phyloP scores from a whole-genome alignment of 2,888 invertebrate genomes.

The Epistrophe grossulariae region DNA sequence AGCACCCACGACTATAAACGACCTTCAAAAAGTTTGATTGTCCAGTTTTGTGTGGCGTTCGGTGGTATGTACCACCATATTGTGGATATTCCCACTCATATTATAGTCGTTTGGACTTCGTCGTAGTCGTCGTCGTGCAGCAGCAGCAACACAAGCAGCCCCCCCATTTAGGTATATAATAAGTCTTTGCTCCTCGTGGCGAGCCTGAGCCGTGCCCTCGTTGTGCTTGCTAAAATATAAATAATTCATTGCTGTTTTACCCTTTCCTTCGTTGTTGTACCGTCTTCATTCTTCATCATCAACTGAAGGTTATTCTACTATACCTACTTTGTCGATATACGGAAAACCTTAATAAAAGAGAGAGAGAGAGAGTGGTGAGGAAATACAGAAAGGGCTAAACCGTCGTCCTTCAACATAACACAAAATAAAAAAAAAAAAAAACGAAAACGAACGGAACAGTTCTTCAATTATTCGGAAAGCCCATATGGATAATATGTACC shows the following conservation, averaged over 20 bases:
- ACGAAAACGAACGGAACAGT: slow-evolving; percentile 25
- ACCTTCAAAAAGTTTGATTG: slow-evolving; percentile 76
- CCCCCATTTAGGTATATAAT: slow-evolving; percentile 69
- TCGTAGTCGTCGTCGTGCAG: slow-evolving; percentile 31
- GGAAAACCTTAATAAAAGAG: slow-evolving; percentile 19
- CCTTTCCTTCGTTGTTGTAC: slow-evolving; percentile 42
- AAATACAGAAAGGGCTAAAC: slow-evolving; percentile 36
- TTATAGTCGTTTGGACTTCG: slow-evolving; percentile 14
- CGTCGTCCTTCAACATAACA: slow-evolving; percentile 39
- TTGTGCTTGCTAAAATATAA: slow-evolving; percentile 66
- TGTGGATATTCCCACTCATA: slow-evolving; percentile 23
- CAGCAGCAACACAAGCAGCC: slow-evolving; percentile 22
- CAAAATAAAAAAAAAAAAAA: slow-evolving; percentile 7
- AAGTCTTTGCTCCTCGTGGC: slow-evolving; percentile 52
- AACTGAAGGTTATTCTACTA: slow-evolving; percentile 59
- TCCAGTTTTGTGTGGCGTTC: slow-evolving; percentile 65
- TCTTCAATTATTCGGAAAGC: slow-evolving; percentile 64
- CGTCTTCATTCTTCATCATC: slow-evolving; percentile 49
- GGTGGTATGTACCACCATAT: slow-evolving; percentile 29
- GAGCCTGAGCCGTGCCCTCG: slow-evolving; percentile 58
- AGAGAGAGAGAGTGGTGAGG: slow-evolving; percentile 4
- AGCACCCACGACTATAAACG: slow-evolving; percentile 66
- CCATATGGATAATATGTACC: slow-evolving; percentile 58
- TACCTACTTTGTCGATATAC: slow-evolving; percentile 41
- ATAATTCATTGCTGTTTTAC: slow-evolving; percentile 71